Percentiles rank a stretch among this genome's conserved stretches.
Conservation (phyloP, 2,888 invertebrate genomes). For the Drosophila rubida region DNA sequence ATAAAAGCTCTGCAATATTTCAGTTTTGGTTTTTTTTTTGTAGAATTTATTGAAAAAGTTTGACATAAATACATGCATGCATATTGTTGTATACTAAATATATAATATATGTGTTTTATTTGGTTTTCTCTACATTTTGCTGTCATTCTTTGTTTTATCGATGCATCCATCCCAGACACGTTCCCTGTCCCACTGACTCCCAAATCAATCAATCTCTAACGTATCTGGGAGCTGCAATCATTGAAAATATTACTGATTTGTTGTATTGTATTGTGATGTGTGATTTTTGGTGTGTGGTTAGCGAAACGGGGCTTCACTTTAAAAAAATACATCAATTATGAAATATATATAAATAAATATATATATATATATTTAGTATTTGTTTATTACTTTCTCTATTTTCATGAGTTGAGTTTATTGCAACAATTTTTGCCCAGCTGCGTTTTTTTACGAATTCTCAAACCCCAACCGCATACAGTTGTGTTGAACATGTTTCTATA, state of each 20-base stretch:
- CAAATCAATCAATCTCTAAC: background rate
- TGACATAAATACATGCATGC: constrained; percentile 85
- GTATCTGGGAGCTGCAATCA: constrained; percentile 31
- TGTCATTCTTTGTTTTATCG: constrained; percentile 21
- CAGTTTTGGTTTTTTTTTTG: constrained; percentile 53
- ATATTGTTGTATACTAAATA: constrained; percentile 83
- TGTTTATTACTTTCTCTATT: constrained; percentile 55
- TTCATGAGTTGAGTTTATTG: constrained; percentile 66
- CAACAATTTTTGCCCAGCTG: constrained; percentile 70
- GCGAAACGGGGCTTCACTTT: constrained; percentile 47
- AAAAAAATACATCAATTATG: constrained; percentile 70
- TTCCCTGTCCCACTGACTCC: background rate
- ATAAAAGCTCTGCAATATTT: background rate
- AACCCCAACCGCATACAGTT: constrained; percentile 37
- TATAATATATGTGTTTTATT: constrained; percentile 80
- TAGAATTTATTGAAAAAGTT: constrained; percentile 84
- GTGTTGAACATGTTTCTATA: constrained; percentile 40
- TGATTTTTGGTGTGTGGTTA: constrained; percentile 15
- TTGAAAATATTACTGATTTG: constrained; percentile 46
- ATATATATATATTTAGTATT: constrained; percentile 38
- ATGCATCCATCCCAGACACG: constrained; percentile 24
- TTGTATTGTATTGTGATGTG: constrained; percentile 27
- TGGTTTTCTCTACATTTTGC: constrained; percentile 70
- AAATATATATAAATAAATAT: constrained; percentile 57
- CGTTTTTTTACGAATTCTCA: constrained; percentile 40